A percentile compares a stretch with the other conserved stretches of the same genome.
phyloP scores from a whole-genome alignment of 1,140 invertebrate species.

The Panagrolaimus sp. region DNA sequence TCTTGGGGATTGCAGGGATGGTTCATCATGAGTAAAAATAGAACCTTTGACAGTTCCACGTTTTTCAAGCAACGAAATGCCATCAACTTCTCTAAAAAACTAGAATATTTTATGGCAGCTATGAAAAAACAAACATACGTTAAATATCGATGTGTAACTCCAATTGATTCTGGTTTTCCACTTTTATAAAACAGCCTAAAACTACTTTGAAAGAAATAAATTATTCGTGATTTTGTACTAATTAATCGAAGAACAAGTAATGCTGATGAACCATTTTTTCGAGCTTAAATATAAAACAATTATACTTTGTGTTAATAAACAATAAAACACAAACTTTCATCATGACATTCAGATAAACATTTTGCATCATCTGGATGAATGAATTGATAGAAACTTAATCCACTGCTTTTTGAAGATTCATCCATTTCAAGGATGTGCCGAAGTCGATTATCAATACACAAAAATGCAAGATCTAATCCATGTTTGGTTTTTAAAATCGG shows the following conservation, averaged over 20 bases:
- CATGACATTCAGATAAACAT: slow-evolving; percentile 95
- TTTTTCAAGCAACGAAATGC: slow-evolving; percentile 43
- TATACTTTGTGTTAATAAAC: neutral
- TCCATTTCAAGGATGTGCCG: slow-evolving; percentile 33
- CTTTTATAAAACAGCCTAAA: slow-evolving; percentile 95
- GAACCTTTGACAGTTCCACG: slow-evolving; percentile 31
- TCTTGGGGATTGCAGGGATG: neutral
- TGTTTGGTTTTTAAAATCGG: slow-evolving; percentile 99
- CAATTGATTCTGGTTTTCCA: slow-evolving; percentile 96
- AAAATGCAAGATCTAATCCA: slow-evolving; percentile 85
- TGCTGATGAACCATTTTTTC: slow-evolving; percentile 94
- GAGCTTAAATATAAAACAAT: slow-evolving; percentile 68
- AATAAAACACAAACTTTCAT: slow-evolving; percentile 76
- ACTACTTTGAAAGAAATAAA: slow-evolving; percentile 89
- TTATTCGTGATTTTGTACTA: slow-evolving; percentile 74
- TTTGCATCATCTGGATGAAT: slow-evolving; percentile 93
- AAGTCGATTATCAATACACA: slow-evolving; percentile 79
- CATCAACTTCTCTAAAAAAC: slow-evolving; percentile 46
- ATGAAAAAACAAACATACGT: slow-evolving; percentile 33
- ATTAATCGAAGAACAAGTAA: slow-evolving; percentile 90
- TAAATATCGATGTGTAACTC: slow-evolving; percentile 74
- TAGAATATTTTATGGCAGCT: no score
- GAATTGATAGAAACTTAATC: slow-evolving; percentile 71
- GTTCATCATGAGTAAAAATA: neutral
- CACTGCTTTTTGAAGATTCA: slow-evolving; percentile 61